Evolutionary conservation across 2,888 invertebrate species (phyloP).

Genomic region (Apeira syringaria): DNA sequence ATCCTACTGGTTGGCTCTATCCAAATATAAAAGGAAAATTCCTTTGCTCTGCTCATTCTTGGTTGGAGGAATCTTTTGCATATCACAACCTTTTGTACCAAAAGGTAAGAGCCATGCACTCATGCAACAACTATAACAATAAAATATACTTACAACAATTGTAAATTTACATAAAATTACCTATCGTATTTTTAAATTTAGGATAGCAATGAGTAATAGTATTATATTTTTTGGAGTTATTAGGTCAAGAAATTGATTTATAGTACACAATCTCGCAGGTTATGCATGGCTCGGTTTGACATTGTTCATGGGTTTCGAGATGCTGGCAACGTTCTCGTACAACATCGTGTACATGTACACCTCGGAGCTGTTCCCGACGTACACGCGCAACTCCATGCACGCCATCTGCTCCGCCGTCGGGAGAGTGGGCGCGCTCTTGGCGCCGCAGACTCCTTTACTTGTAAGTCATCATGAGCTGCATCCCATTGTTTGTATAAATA

Average conservation of each 20-base stretch:
- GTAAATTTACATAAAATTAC: no score
- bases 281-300: slow-evolving; percentile 65
- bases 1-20: slow-evolving; percentile 69
- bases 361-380: slow-evolving; percentile 89
- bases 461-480: no score
- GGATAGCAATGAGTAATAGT: no score
- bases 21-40: slow-evolving; percentile 63
- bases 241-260: no score
- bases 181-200: no score
- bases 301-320: slow-evolving; percentile 85
- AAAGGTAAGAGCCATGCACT: slow-evolving; percentile 49
- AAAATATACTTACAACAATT: no score
- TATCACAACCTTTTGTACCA: slow-evolving; percentile 68
- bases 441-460: slow-evolving; percentile 88
- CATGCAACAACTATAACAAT: no score
- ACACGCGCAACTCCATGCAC: slow-evolving; percentile 87
- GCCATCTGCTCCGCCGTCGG: slow-evolving; percentile 88
- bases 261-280: no score
- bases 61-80: slow-evolving; percentile 68
- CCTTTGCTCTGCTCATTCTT: slow-evolving; percentile 63
- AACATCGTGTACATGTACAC: slow-evolving; percentile 88
- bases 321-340: slow-evolving; percentile 87
- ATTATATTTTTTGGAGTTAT: no score
- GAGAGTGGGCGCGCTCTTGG: slow-evolving; percentile 87
- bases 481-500: no score